Base-by-base conservation (phyloP, 2,113 vertebrate genomes). In the Pelodiscus sinensis region DNA sequence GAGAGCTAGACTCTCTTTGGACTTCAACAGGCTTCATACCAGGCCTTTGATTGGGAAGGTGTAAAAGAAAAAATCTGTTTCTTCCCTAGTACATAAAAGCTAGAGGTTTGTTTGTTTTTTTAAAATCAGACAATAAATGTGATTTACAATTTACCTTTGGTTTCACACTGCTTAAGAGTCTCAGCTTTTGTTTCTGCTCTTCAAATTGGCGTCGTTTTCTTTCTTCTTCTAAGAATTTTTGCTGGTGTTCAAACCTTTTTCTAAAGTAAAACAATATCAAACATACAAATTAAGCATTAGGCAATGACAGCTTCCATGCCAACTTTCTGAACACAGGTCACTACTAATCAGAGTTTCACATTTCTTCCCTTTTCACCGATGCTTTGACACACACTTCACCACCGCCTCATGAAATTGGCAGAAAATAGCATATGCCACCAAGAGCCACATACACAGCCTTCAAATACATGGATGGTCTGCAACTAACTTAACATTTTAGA, bases 131-230 rank as follows among this genome's bases (percentile, higher is more conserved):
- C 75, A 44, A 16, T n/a, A 73, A 14, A 31, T 8, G 21, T n/a
- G 54, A 6, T 24, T 77, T 22, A 88, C 82, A 79, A 25, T 65
- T 94, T 96, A 99, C 99, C 98, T 99, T 99, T 27, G 99, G 99
- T 94, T 99, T 99, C 94, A 99, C 99, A 81, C 99, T 99, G 97
- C 99, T 99, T 88, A 99, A 97, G 77, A 99, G 98, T 78, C 99
- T 98, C 89, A 99, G 98, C 96, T 99, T 99, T 94, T 99, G 99
- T 77, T 99, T 99, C 97, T 99, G 99, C 95, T 99, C 99, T 96
- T 99, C 99, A 98, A 99, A 99, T 75, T 99, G 99, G 65, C 99
- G 97, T 84, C 99, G 98, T 96, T 99, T 99, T 87, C 99, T 98
- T 96, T 99, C 99, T 94, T 99, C 99, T 96, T 99, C 99, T 93